Evolutionary conservation across 2,888 invertebrate species (phyloP), one percentile per base, ranked within the genome.

Genomic region (Pterobdella sp.): DNA sequence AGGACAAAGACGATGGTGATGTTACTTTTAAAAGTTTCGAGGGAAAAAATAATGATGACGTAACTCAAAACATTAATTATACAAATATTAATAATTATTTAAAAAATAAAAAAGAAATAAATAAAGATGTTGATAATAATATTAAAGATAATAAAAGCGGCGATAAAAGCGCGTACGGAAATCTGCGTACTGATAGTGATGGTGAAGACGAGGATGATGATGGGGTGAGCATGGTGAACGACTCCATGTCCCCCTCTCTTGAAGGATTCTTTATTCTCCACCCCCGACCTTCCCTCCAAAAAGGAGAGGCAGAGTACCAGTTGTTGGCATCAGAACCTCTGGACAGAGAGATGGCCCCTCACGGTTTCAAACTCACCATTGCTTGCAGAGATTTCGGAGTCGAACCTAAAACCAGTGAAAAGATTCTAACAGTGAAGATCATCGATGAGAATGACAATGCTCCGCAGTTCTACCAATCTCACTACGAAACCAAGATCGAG

Each of bases 391-490:
- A 77, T 63, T 68, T 36, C 31, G 77, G 77, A 10, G 66, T 63
- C 49, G 64, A 73, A 29, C 56, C 74, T 1, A 74, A 64, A 56
- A 68, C 52, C 7, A 49, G 74, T 18, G 42, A 60, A 29, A 68
- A 73, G 29, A 60, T 60, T 32, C 32, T 77, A n/a, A 29, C 49
- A 4, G 74, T 77, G 4, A n/a, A 60, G 0, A 63, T 77, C 10
- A 32, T 31, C 0, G 76, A 77, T 56, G 74, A 74, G 31, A 77
- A 77, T 60, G 77, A 77, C 65, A 72, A 77, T 63, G 64, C 68
- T 18, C 77, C 77, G 0, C 42, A 67, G 18, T 77, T 77, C 71
- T 34, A 52, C 31, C 70, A 72, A 34, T 63, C 42, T 14, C 31
- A 42, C 1, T 77, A 76, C 73, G 60, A 49, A 22, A 68, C 73